Percentiles rank a stretch among this genome's conserved stretches.
These are phyloP conservation scores for Amblyjoppa fuscipennis DNA, from an alignment of 2,888 invertebrate genomes.

Conservation along the genomic window DNA sequence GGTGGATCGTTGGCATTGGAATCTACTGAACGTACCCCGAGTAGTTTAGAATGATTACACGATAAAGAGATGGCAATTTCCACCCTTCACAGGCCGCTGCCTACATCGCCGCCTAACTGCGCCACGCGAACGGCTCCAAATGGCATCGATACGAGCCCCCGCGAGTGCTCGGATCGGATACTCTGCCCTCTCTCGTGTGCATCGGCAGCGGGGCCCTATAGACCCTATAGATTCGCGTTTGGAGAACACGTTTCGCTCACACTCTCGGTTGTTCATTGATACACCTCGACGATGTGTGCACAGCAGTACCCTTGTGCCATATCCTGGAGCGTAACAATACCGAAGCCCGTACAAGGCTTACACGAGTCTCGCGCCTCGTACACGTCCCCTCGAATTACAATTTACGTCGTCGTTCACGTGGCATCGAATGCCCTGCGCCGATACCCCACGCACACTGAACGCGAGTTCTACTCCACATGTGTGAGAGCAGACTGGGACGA, in stretches of 20 bases:
- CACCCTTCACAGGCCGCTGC: conserved; percentile 13
- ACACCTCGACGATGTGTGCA: conserved; percentile 45
- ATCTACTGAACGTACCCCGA: conserved; percentile 47
- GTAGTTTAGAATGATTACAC: conserved; percentile 62
- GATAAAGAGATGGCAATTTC: conserved; percentile 59
- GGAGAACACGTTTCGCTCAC: conserved; percentile 39
- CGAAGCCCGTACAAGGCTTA: conserved; percentile 74
- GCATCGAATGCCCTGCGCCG: conserved; percentile 36
- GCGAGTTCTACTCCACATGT: not conserved
- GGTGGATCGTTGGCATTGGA: conserved; percentile 34
- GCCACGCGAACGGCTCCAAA: conserved; percentile 45
- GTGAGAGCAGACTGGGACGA: not conserved
- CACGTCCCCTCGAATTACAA: conserved; percentile 70
- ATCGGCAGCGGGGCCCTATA: not conserved
- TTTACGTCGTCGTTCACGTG: conserved; percentile 68
- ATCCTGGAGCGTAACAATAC: conserved; percentile 29
- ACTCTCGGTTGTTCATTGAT: conserved; percentile 54
- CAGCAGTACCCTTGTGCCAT: conserved; percentile 46
- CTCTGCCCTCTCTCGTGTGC: not conserved
- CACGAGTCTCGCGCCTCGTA: conserved; percentile 62
- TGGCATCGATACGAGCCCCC: conserved; percentile 41
- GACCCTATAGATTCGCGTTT: conserved; percentile 38
- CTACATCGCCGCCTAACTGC: conserved; percentile 21
- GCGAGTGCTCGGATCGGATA: not conserved
- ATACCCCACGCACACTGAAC: conserved; percentile 25